These are phyloP conservation scores for Platichthys flesus DNA, from an alignment of 2,113 vertebrate species.

Conservation along the genomic window DNA sequence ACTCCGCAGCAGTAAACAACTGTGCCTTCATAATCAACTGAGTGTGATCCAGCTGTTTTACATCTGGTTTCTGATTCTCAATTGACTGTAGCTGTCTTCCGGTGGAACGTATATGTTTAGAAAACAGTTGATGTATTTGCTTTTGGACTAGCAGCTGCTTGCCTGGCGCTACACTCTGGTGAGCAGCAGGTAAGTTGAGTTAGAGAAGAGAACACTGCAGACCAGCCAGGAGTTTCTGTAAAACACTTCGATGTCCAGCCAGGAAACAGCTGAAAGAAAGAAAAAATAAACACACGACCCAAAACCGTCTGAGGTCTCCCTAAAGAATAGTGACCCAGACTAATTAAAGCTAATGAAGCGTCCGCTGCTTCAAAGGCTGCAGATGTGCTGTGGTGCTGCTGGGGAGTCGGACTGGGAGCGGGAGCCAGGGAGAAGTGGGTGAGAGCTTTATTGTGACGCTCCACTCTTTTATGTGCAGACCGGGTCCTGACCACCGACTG, in stretches of 20 bases:
- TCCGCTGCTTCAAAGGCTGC: constrained; percentile 71
- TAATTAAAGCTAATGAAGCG: constrained; percentile 77
- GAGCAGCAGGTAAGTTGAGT: constrained; percentile 10
- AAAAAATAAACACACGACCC: neutral
- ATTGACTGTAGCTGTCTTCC: neutral
- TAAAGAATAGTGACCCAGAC: constrained; percentile 49
- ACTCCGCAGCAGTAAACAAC: constrained; percentile 46
- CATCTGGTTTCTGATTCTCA: constrained; percentile 39
- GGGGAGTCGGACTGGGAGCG: constrained; percentile 30
- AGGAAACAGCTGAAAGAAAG: constrained; percentile 52
- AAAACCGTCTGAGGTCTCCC: constrained; percentile 25
- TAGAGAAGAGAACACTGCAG: neutral
- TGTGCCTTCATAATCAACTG: constrained; percentile 51
- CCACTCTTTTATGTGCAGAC: constrained; percentile 42
- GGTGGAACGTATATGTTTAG: neutral
- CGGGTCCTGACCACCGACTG: constrained; percentile 17
- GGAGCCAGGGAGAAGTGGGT: constrained; percentile 22
- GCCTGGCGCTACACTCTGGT: constrained; percentile 1
- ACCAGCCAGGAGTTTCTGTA: neutral
- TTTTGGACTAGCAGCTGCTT: too few relatives aligned
- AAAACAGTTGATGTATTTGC: neutral
- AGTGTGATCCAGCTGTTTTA: constrained; percentile 68
- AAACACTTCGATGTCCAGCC: constrained; percentile 13
- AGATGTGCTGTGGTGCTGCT: constrained; percentile 58
- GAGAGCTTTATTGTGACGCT: constrained; percentile 20